phyloP scores from a whole-genome alignment of 2,797 vertebrate genomes.

The Lithobates sylvaticus region DNA sequence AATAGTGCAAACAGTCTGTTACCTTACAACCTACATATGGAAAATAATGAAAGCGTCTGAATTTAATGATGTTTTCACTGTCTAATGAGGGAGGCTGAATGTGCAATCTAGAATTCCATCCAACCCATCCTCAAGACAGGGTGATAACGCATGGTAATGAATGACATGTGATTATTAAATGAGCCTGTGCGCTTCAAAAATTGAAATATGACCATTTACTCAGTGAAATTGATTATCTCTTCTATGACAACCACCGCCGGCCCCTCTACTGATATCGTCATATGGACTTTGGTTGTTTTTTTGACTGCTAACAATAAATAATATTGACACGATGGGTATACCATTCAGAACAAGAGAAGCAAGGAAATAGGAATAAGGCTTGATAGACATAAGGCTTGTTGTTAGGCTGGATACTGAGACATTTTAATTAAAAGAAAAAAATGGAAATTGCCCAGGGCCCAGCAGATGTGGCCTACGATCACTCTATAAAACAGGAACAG shows the following conservation, averaged over 20 bases:
- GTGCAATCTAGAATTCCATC: constrained; percentile 18
- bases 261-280: not conserved
- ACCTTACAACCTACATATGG: constrained; percentile 61
- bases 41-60: constrained; percentile 58
- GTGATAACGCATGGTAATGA: constrained; percentile 35
- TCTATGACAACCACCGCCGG: not conserved
- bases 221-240: not conserved
- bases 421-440: not conserved
- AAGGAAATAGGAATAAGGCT: not conserved
- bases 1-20: constrained; percentile 62
- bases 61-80: constrained; percentile 58
- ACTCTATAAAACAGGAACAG: not conserved
- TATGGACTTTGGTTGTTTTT: not conserved
- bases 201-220: not conserved
- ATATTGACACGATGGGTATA: not conserved
- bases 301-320: constrained; percentile 2
- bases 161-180: constrained; percentile 42
- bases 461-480: not conserved
- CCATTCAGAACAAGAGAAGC: not conserved
- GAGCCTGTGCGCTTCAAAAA: not conserved
- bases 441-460: not conserved
- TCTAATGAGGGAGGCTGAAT: constrained; percentile 48
- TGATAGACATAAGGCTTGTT: not conserved
- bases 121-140: not conserved
- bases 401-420: not conserved